Conservation (phyloP, 2,888 invertebrate species). For the Pristionchus exspectatus region DNA sequence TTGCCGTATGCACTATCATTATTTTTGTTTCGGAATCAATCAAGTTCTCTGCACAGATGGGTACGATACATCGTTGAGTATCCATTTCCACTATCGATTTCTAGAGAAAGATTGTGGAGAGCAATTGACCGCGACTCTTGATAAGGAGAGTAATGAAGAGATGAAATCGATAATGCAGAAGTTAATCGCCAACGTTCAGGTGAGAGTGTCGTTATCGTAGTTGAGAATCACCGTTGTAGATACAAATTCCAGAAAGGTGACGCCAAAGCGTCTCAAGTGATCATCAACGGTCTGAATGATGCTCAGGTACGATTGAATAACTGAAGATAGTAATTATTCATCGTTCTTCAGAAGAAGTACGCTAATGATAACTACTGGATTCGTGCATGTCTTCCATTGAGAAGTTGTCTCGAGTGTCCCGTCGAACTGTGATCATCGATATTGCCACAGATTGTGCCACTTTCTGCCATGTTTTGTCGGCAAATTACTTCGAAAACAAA, state of each 20-base stretch:
- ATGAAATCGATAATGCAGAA: neutral
- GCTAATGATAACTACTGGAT: conserved; percentile 6
- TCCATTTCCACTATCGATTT: neutral
- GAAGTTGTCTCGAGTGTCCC: conserved; percentile 50
- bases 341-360: neutral
- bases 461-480: neutral
- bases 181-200: conserved; percentile 1
- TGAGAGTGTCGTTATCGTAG: neutral
- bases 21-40: neutral
- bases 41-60: conserved; percentile 9
- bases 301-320: neutral
- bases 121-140: neutral
- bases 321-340: neutral
- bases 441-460: neutral
- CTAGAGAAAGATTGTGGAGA: conserved; percentile 22
- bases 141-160: neutral
- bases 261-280: neutral
- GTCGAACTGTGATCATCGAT: conserved; percentile 14
- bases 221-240: neutral
- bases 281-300: neutral
- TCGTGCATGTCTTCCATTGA: neutral
- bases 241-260: neutral
- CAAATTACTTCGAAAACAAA: neutral
- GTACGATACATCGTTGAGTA: neutral
- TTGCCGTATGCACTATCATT: neutral